These are phyloP conservation scores for Tympanuchus pallidicinctus DNA, from an alignment of 2,113 vertebrate genomes.

Conservation along the genomic window DNA sequence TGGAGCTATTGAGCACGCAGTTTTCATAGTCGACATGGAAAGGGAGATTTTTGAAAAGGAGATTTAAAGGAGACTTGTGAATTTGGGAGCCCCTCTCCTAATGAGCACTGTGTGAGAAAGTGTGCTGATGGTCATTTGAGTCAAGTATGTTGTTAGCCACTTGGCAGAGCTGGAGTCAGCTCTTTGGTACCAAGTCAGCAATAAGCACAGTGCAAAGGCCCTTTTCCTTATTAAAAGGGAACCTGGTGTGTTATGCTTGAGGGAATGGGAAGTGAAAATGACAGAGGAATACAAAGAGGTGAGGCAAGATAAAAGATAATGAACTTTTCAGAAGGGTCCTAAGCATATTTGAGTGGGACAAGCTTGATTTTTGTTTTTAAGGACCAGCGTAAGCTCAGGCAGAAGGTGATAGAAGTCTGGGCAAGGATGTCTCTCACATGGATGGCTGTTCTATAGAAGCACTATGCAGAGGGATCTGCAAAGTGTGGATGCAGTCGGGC, in stretches of 20 bases:
- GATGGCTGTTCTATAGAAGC: not conserved
- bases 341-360: not conserved
- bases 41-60: conserved; percentile 19
- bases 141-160: conserved; percentile 15
- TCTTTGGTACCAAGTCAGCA: conserved; percentile 4
- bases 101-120: not conserved
- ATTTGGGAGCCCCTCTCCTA: conserved; percentile 19
- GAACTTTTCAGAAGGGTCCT: not conserved
- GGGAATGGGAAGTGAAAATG: not conserved
- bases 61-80: conserved; percentile 6
- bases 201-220: not conserved
- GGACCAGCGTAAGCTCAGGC: not conserved
- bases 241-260: not conserved
- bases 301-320: not conserved
- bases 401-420: not conserved
- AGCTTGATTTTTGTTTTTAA: not conserved
- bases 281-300: not conserved
- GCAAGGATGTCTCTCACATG: not conserved
- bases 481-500: not conserved
- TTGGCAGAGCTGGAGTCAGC: conserved; percentile 22
- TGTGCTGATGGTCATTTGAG: conserved; percentile 5
- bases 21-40: conserved; percentile 17
- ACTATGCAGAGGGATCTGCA: not conserved
- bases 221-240: not conserved
- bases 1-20: conserved; percentile 14